Evolutionary conservation across 1,140 invertebrate species (phyloP).

Genomic region (Akabosia matsudoensis): DNA sequence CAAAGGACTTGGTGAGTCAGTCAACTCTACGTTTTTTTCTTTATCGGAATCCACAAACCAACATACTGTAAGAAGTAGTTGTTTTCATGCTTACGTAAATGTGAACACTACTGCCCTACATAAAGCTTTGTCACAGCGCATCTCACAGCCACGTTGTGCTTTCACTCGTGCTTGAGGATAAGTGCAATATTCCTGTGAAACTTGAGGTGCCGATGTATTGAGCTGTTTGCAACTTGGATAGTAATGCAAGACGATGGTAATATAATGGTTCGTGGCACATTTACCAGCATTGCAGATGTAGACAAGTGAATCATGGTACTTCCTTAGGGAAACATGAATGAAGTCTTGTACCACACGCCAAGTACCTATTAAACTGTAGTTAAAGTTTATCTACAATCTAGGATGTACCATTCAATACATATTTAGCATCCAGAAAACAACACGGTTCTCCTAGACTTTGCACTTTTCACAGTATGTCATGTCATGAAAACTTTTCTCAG

Average conservation of each 20-base stretch:
- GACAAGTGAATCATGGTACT: slow-evolving; percentile 1
- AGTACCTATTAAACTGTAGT: too few species aligned
- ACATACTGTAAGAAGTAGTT: too few species aligned
- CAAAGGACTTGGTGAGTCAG: not conserved
- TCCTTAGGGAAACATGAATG: slow-evolving; percentile 6
- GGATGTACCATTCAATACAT: too few species aligned
- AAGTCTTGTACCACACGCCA: slow-evolving; percentile 1
- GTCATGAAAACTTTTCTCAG: too few species aligned
- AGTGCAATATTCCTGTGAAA: too few species aligned
- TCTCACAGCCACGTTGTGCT: not conserved
- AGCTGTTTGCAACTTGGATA: not conserved
- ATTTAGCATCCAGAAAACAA: too few species aligned
- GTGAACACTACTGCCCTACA: not conserved
- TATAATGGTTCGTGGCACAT: too few species aligned
- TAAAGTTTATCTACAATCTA: too few species aligned
- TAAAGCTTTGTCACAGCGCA: not conserved
- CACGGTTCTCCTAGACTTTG: too few species aligned
- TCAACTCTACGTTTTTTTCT: not conserved
- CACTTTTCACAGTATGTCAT: too few species aligned
- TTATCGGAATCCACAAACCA: not conserved
- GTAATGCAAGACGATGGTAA: not conserved
- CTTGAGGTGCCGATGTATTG: too few species aligned
- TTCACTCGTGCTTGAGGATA: not conserved
- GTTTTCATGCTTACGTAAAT: not conserved
- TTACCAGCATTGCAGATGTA: slow-evolving; percentile 18